These are phyloP conservation scores for Jordanella pulchra DNA, from an alignment of 2,797 vertebrate species.

Conservation along the genomic window DNA sequence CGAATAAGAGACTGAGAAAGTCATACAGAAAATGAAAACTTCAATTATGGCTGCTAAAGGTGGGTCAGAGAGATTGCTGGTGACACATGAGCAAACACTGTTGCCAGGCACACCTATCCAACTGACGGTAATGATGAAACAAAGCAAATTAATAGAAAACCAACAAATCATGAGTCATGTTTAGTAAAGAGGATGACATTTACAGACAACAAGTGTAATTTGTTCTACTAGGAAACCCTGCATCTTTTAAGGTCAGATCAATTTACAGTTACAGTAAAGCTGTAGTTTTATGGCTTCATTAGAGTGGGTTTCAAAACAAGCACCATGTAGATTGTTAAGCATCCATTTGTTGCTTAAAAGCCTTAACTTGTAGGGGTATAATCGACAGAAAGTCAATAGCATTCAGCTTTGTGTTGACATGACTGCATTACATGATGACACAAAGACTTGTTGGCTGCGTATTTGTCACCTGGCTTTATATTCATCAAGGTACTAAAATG, in stretches of 20 bases:
- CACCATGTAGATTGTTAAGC: background rate
- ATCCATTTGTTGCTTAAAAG: background rate
- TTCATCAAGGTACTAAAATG: background rate
- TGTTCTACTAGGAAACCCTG: background rate
- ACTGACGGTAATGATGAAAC: background rate
- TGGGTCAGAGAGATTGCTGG: background rate
- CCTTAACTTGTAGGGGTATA: background rate
- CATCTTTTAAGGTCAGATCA: background rate
- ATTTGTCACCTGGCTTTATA: background rate
- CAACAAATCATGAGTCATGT: slow-evolving; percentile 34
- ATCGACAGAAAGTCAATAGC: background rate
- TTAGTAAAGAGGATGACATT: slow-evolving; percentile 2
- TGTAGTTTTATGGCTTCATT: background rate
- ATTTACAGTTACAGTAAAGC: background rate
- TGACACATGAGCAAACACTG: slow-evolving; percentile 18
- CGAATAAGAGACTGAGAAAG: background rate
- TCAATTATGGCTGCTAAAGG: background rate
- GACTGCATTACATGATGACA: background rate
- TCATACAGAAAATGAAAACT: background rate
- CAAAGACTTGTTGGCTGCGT: background rate
- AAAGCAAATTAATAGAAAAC: slow-evolving; percentile 21
- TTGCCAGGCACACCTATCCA: slow-evolving; percentile 39
- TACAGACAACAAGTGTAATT: too few species aligned
- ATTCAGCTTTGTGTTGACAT: background rate
- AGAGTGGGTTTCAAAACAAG: background rate